Percentiles rank a stretch among this genome's conserved stretches.
Evolutionary conservation across 1,140 invertebrate species (phyloP).

Genomic region (Stegodyphus mimosarum): DNA sequence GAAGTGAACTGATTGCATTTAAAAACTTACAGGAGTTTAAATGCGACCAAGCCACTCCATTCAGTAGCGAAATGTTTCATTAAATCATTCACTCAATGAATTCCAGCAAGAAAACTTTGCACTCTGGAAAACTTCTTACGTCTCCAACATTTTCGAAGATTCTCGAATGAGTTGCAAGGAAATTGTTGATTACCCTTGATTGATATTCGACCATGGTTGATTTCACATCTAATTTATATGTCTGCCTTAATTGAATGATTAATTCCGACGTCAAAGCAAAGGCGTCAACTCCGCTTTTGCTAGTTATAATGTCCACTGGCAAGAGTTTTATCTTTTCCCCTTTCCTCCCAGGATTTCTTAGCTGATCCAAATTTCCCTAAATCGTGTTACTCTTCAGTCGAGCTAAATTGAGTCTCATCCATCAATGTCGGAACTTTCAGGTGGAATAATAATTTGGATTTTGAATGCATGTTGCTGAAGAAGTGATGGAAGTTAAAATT

Average conservation of each 20-base stretch:
- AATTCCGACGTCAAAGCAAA: constrained; percentile 24
- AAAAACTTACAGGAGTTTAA: too few species aligned
- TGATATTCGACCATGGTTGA: constrained; percentile 37
- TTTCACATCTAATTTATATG: constrained; percentile 54
- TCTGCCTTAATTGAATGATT: constrained; percentile 53
- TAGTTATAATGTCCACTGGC: not conserved
- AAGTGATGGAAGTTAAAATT: too few species aligned
- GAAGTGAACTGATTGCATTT: too few species aligned
- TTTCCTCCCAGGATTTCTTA: constrained; percentile 6
- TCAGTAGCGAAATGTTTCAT: too few species aligned
- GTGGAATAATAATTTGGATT: constrained; percentile 55
- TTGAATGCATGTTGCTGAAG: constrained; percentile 19
- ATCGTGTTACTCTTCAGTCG: constrained; percentile 31
- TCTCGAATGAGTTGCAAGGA: not conserved
- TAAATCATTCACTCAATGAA: too few species aligned
- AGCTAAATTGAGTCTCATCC: constrained; percentile 46
- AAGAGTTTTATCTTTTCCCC: constrained; percentile 11
- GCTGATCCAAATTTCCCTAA: not conserved
- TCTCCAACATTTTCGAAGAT: not conserved
- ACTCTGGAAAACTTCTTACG: not conserved
- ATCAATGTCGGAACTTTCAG: constrained; percentile 34
- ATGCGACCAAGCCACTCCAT: too few species aligned
- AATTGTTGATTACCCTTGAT: constrained; percentile 14
- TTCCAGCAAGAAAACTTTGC: not conserved
- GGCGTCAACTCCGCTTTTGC: not conserved